phyloP scores from a whole-genome alignment of 2,888 invertebrate genomes.

The Halictus quadricinctus region DNA sequence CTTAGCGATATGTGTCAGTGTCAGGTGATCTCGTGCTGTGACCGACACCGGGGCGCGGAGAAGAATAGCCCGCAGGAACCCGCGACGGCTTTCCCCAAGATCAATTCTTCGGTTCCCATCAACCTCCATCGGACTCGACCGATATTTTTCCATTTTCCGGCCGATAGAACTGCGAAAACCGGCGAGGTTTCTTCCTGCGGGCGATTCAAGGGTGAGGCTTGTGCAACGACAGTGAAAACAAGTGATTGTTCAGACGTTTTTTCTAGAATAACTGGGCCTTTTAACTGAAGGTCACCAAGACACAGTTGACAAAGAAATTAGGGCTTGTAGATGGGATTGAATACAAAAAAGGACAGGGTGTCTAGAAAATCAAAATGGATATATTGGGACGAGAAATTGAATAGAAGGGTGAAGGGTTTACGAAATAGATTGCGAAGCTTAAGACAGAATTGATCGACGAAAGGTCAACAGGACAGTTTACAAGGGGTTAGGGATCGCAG shows the following conservation, averaged over 20 bases:
- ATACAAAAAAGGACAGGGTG: not conserved
- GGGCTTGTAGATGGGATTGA: not conserved
- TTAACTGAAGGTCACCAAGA: too few relatives aligned
- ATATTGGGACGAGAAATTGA: not conserved
- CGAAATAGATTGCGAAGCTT: not conserved
- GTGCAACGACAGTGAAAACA: too few relatives aligned
- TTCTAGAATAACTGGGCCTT: too few relatives aligned
- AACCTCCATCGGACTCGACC: not conserved
- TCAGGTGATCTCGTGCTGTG: slow-evolving; percentile 14
- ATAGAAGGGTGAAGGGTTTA: not conserved
- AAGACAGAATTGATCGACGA: not conserved
- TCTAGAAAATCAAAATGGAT: not conserved
- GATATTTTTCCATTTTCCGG: not conserved
- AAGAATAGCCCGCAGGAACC: slow-evolving; percentile 3
- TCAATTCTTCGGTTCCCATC: not conserved
- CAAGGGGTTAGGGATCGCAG: not conserved
- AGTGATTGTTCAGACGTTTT: too few relatives aligned
- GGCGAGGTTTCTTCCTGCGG: not conserved
- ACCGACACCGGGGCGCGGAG: not conserved
- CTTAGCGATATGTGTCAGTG: slow-evolving; percentile 27
- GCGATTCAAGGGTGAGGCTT: too few relatives aligned
- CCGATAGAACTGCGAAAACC: not conserved
- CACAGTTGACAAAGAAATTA: too few relatives aligned
- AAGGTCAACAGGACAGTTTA: not conserved
- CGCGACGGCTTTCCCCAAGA: not conserved